Evolutionary conservation across 2,888 invertebrate species (phyloP).

Genomic region (Steromphala cineraria): DNA sequence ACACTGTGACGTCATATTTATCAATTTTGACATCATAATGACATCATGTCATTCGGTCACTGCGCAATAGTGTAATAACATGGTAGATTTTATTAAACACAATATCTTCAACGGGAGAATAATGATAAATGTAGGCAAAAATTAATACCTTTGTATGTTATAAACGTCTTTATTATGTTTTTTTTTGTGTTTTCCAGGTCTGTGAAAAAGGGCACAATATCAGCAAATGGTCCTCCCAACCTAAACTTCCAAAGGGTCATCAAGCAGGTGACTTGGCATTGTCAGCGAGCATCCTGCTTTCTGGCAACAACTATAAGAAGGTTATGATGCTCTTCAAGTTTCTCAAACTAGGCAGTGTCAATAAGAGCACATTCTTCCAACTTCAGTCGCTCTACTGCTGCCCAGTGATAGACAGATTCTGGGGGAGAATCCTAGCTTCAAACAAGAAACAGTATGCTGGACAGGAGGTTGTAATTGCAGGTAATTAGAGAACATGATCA

Average conservation of each 20-base stretch:
- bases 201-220: no score
- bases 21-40: no score
- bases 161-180: no score
- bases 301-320: background rate
- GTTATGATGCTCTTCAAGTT: background rate
- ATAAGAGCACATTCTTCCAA: background rate
- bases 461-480: background rate
- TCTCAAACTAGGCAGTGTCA: background rate
- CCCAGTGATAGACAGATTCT: background rate
- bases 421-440: background rate
- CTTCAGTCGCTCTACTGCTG: background rate
- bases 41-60: no score
- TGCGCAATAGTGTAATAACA: no score
- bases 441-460: background rate
- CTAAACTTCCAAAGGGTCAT: background rate
- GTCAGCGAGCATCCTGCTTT: background rate
- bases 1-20: no score
- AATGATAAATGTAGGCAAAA: no score
- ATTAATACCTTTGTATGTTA: no score
- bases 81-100: no score
- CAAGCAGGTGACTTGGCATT: background rate
- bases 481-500: background rate
- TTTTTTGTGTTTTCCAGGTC: no score
- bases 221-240: background rate
- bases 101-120: no score